Evolutionary conservation across 2,888 invertebrate species (phyloP).

Genomic region (Heteromyza rotundicornis): DNA sequence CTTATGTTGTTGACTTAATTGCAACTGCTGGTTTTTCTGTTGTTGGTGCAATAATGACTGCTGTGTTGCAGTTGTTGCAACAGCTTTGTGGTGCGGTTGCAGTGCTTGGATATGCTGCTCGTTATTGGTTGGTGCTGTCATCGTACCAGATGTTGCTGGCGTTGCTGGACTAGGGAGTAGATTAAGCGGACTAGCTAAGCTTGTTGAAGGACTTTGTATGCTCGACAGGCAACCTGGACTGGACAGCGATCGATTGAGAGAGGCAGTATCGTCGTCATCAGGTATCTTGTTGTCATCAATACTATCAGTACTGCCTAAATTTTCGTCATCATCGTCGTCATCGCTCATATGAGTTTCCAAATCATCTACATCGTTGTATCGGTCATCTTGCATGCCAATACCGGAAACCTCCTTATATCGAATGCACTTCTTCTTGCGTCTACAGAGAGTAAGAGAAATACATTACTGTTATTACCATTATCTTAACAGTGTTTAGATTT

Average conservation of each 20-base stretch:
- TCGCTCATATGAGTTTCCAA: slow-evolving; percentile 35
- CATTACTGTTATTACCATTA: slow-evolving; percentile 1
- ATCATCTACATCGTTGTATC: slow-evolving; percentile 67
- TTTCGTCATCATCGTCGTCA: slow-evolving; percentile 67
- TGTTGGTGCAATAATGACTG: slow-evolving; percentile 24
- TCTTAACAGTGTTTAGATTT: too few relatives aligned
- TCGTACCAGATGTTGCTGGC: slow-evolving; percentile 37
- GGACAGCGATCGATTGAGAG: slow-evolving; percentile 67
- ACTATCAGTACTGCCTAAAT: slow-evolving; percentile 81
- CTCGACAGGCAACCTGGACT: slow-evolving; percentile 73
- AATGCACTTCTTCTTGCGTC: slow-evolving; percentile 97
- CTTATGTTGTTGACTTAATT: slow-evolving; percentile 31
- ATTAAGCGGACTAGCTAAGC: slow-evolving; percentile 80
- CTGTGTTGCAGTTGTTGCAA: slow-evolving; percentile 23
- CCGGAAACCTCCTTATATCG: slow-evolving; percentile 87
- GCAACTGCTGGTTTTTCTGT: slow-evolving; percentile 32
- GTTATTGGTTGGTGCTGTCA: slow-evolving; percentile 9
- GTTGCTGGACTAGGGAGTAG: slow-evolving; percentile 71
- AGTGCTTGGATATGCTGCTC: slow-evolving; percentile 26
- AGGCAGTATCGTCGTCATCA: slow-evolving; percentile 72
- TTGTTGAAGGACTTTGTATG: slow-evolving; percentile 73
- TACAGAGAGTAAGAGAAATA: slow-evolving; percentile 53
- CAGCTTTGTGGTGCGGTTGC: slow-evolving; percentile 11
- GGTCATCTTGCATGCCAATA: slow-evolving; percentile 45
- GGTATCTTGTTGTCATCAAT: slow-evolving; percentile 72